phyloP scores from a whole-genome alignment of 1,140 invertebrate species.

The Zaprionus vittiger region DNA sequence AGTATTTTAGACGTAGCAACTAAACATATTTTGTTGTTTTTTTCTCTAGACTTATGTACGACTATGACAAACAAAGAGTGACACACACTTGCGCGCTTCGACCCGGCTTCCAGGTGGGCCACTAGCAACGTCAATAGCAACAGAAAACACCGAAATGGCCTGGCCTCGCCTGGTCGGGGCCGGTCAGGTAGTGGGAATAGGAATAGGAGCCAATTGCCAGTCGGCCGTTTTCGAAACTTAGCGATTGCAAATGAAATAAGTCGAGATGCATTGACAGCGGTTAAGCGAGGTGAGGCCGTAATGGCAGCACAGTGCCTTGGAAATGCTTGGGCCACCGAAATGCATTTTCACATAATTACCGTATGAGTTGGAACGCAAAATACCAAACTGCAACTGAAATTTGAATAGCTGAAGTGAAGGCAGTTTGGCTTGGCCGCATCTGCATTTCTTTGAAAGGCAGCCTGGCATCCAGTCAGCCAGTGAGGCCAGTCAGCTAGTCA shows the following conservation, averaged over 20 bases:
- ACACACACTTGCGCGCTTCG: conserved; percentile 38
- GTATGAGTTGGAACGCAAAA: conserved; percentile 72
- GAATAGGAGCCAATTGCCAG: conserved; percentile 50
- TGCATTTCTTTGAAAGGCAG: conserved; percentile 43
- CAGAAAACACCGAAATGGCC: conserved; percentile 12
- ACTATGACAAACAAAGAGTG: conserved; percentile 67
- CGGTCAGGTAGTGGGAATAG: conserved; percentile 14
- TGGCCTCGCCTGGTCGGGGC: neutral
- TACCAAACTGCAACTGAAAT: conserved; percentile 71
- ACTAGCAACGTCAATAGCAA: conserved; percentile 4
- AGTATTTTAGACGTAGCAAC: conserved; percentile 52
- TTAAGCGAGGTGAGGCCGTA: conserved; percentile 44
- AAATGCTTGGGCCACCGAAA: conserved; percentile 69
- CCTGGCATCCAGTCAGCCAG: conserved; percentile 23
- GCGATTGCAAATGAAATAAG: conserved; percentile 69
- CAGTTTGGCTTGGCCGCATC: conserved; percentile 14
- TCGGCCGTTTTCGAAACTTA: conserved; percentile 30
- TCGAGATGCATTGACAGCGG: conserved; percentile 75
- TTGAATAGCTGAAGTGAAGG: conserved; percentile 64
- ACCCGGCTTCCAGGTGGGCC: conserved; percentile 25
- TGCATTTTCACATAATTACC: conserved; percentile 83
- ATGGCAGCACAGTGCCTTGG: conserved; percentile 44
- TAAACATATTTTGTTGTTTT: conserved; percentile 49
- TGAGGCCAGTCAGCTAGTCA: conserved; percentile 21
- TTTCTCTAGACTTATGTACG: neutral